phyloP scores from a whole-genome alignment of 2,113 vertebrate species.

The Mirounga angustirostris region DNA sequence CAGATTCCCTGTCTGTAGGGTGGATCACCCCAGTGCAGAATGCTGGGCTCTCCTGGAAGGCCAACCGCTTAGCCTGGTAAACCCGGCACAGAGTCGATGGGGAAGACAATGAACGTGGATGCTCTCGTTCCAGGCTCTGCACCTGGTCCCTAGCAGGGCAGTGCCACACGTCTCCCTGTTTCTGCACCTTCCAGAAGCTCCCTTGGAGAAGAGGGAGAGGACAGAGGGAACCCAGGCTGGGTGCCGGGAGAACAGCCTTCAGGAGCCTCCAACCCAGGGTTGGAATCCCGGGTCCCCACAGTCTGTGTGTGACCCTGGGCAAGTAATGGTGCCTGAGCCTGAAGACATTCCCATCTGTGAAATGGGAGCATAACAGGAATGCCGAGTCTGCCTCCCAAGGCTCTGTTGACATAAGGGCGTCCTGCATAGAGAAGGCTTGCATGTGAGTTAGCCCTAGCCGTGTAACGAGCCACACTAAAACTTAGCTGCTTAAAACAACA shows the following conservation, averaged over 20 bases:
- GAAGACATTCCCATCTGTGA: background rate
- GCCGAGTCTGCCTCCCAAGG: background rate
- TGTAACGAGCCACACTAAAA: background rate
- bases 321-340: background rate
- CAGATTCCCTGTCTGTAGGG: background rate
- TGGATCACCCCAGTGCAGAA: background rate
- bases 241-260: background rate
- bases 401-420: accelerated
- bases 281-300: background rate
- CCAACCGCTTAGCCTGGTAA: accelerated
- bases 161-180: background rate
- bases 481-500: background rate
- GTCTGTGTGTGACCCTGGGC: background rate
- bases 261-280: background rate
- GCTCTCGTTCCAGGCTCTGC: background rate
- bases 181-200: background rate
- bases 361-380: background rate
- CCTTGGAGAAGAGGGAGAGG: background rate
- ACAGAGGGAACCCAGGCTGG: background rate
- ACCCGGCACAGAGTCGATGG: accelerated
- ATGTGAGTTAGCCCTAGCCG: too few relatives aligned
- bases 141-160: background rate
- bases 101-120: background rate
- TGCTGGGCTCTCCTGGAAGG: background rate
- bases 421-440: background rate